phyloP scores from a whole-genome alignment of 1,140 invertebrate species.

The Whitmania pigra region DNA sequence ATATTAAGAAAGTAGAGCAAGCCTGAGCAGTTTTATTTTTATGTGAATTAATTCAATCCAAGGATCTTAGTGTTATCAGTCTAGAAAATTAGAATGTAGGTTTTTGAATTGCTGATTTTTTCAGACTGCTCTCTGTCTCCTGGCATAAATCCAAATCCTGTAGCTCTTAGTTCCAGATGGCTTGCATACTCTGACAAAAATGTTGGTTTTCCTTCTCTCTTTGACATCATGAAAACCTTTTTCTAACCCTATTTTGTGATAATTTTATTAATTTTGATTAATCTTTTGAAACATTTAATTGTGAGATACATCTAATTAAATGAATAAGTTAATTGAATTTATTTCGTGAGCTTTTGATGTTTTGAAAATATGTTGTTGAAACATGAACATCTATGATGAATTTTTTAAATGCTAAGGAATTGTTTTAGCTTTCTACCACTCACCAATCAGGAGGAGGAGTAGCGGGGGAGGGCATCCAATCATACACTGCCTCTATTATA shows the following conservation, averaged over 20 bases:
- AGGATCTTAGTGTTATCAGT: not conserved
- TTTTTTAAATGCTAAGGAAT: not conserved
- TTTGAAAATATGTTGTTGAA: too few relatives aligned
- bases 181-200: slow-evolving; percentile 65
- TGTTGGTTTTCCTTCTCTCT: slow-evolving; percentile 32
- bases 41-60: too few relatives aligned
- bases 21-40: not conserved
- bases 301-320: too few relatives aligned
- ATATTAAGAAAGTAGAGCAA: too few relatives aligned
- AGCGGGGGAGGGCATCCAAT: slow-evolving; percentile 57
- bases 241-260: too few relatives aligned
- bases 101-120: slow-evolving; percentile 19
- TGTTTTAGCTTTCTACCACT: slow-evolving; percentile 55
- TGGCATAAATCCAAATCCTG: slow-evolving; percentile 68
- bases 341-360: too few relatives aligned
- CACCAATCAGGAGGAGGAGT: slow-evolving; percentile 73
- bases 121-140: slow-evolving; percentile 67
- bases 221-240: not conserved
- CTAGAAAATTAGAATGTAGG: not conserved
- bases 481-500: slow-evolving; percentile 84
- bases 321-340: too few relatives aligned
- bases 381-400: too few relatives aligned
- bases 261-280: too few relatives aligned
- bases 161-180: slow-evolving; percentile 62
- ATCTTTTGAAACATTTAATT: too few relatives aligned